Base-by-base conservation (phyloP, 2,888 invertebrate species). In the Cloeon dipterum region DNA sequence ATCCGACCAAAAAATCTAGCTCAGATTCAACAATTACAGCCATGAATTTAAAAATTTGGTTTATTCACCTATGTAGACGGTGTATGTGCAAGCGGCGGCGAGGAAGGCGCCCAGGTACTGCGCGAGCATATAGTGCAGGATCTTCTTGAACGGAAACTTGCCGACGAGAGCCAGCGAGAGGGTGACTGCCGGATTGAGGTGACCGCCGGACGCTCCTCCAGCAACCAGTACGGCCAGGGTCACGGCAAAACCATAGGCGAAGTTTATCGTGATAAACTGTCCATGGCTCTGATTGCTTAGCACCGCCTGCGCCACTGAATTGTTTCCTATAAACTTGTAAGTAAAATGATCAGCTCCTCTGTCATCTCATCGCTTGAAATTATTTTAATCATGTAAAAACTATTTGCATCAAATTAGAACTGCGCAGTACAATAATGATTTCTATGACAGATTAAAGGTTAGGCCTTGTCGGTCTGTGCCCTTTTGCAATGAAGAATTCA, bases 91-190 rank as follows among this genome's bases (percentile, higher is more conserved):
- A 4, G 53, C 51, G 0, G 64, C 52, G 2, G 59, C 65, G 3
- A 56, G 41, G 43, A 66, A 63, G 1, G 59, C 58, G 2, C 65
- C 66, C 1, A 59, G 43, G 43, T 61, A 63, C 46, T 66, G 66
- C 0, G 57, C 62, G 2, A 58, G 25, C 42, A 55, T 50, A 46
- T 59, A 66, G 29, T 53, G 47, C 2, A 52, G 43, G 19, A 59
- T 52, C 40, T 56, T 51, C 18, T 36, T 42, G 47, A 52, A 52
- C 3, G 50, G 46, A 35, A 55, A 46, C 39, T 56, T 55, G 13
- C 55, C 53, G 41, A 56, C 48, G 8, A 52, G 41, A 26, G 57
- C 52, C 45, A 58, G 47, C 37, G 56, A 57, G 18, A 60, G 41
- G 2, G 58, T 54, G 19, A 60, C 59, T 16, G 59, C 59, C 7